phyloP scores from a whole-genome alignment of 2,888 invertebrate genomes.

The Lagria hirta region DNA sequence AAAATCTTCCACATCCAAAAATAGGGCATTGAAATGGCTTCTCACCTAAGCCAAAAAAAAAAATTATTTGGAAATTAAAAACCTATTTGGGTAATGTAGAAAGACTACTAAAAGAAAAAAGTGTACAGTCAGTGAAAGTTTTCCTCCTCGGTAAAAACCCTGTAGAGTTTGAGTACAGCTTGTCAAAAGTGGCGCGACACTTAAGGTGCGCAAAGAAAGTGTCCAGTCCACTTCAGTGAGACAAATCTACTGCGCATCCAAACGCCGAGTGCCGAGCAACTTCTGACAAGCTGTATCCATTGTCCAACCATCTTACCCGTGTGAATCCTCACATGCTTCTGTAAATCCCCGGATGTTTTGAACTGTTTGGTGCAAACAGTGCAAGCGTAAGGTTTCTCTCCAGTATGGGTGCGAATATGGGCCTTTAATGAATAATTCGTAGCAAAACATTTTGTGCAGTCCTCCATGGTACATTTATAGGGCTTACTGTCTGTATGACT shows the following conservation, averaged over 20 bases:
- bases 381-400: constrained; percentile 53
- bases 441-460: constrained; percentile 58
- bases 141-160: no score
- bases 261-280: no score
- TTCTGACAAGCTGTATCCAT: background rate
- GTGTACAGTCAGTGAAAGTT: no score
- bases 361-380: constrained; percentile 46
- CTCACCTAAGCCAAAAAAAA: constrained; percentile 47
- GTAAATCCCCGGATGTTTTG: constrained; percentile 51
- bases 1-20: constrained; percentile 64
- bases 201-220: no score
- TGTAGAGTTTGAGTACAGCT: no score
- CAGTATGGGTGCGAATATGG: constrained; percentile 60
- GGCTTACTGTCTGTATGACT: constrained; percentile 58
- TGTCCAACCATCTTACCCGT: no score
- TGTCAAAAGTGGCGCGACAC: no score
- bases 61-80: constrained; percentile 2
- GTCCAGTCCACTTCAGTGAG: no score
- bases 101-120: no score
- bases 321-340: constrained; percentile 51
- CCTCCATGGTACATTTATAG: constrained; percentile 54
- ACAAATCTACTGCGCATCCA: constrained; percentile 2
- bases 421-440: constrained; percentile 57
- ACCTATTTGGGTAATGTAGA: no score
- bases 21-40: constrained; percentile 58